phyloP scores from a whole-genome alignment of 1,140 invertebrate species.

The Microplitis demolitor region DNA sequence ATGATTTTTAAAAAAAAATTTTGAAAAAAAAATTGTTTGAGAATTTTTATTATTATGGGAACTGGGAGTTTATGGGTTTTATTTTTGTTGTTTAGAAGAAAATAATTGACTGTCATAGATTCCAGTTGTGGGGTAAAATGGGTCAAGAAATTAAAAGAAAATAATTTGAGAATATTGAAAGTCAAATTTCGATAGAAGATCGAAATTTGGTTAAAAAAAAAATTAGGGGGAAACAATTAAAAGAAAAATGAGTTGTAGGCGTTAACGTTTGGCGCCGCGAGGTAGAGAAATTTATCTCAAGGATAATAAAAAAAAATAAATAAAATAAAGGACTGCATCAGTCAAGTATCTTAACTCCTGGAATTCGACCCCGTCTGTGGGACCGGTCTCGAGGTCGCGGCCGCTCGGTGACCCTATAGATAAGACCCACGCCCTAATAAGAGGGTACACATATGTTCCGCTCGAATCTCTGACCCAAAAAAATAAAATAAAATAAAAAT shows the following conservation, averaged over 20 bases:
- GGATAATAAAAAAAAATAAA: conserved; percentile 16
- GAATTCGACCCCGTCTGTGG: conserved; percentile 55
- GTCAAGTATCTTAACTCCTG: conserved; percentile 51
- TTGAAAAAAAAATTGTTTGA: too few species aligned
- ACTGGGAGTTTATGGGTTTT: too few species aligned
- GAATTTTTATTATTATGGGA: too few species aligned
- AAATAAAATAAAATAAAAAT: background rate
- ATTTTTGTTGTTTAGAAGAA: too few species aligned
- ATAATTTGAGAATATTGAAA: too few species aligned
- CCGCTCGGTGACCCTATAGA: conserved; percentile 59
- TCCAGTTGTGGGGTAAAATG: too few species aligned
- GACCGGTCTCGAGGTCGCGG: conserved; percentile 53
- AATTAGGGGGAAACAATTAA: background rate
- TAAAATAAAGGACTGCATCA: conserved; percentile 32
- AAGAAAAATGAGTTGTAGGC: background rate
- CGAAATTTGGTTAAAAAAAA: too few species aligned
- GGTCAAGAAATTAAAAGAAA: too few species aligned
- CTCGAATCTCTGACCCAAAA: conserved; percentile 31
- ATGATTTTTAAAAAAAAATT: too few species aligned
- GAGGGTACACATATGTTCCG: conserved; percentile 53
- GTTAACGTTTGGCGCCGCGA: conserved; percentile 13
- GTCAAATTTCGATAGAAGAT: too few species aligned
- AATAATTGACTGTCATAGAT: too few species aligned
- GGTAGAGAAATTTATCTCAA: background rate
- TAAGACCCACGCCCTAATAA: conserved; percentile 62